Base-by-base conservation (phyloP, 2,797 vertebrate genomes). In the Sebastes kiyomatsui region DNA sequence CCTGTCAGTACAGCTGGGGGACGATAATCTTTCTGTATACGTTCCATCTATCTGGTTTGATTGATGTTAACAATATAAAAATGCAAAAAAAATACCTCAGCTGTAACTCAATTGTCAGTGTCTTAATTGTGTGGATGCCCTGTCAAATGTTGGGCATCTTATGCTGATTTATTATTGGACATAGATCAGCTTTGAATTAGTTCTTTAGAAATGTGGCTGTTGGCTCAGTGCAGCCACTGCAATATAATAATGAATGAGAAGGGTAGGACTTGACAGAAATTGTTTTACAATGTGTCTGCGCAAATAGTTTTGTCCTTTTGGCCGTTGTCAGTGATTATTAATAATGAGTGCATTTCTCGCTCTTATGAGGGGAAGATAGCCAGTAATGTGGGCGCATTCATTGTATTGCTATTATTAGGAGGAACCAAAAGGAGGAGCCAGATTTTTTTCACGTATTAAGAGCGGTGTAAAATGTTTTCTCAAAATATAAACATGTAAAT, bases 1-100 rank as follows among this genome's bases (percentile, higher is more conserved):
- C 75, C 67, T 77, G 82, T 86, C 77, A 77, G 67, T n/a, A 32
- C 71, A 77, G 56, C 74, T 62, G 68, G 59, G 58, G 74, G 79
- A 81, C 42, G 7, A 59, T 25, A 83, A 67, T 75, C 23, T 42
- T 42, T 70, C 38, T 59, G 54, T 77, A 55, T 80, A 25, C 42
- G 38, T n/a, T 59, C 64, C 46, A 30, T 75, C 49, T 72, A 16
- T 80, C 74, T 72, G 49, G 52, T 75, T 75, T 70, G 67, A 79
- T 75, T 66, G 67, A 79, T 79, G 77, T 60, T 23, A 67, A 64
- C 75, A 23, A 66, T 61, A n/a, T 25, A 82, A 78, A 81, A 80
- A 74, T 81, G 68, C 20, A 72, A 28, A 38, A 52, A 18, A 28
- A 28, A 28, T 28, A 28, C 38, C 8, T 59, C 18, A 52, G n/a